Evolutionary conservation across 2,797 vertebrate species (phyloP).

Genomic region (Danio choprae): DNA sequence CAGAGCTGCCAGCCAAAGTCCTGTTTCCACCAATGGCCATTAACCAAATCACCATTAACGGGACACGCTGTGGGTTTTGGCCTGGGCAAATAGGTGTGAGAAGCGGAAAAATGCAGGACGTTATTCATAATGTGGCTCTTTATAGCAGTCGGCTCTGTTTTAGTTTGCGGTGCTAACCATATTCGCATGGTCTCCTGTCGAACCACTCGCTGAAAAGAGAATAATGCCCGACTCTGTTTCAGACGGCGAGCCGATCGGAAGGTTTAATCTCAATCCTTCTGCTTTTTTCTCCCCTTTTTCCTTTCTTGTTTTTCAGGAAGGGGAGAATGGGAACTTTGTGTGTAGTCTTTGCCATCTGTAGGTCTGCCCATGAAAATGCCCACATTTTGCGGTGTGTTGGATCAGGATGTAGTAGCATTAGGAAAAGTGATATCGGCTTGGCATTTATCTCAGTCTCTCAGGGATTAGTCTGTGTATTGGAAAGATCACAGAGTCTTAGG

Average conservation of each 20-base stretch:
- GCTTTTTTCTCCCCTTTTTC: too few species aligned
- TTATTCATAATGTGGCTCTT: constrained; percentile 49
- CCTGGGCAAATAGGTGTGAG: constrained; percentile 54
- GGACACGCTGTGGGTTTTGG: constrained; percentile 68
- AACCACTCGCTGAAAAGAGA: constrained; percentile 45
- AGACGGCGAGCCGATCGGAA: constrained; percentile 19
- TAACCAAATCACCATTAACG: constrained; percentile 68
- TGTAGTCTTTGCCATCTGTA: constrained; percentile 31
- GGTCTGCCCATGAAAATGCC: constrained; percentile 44
- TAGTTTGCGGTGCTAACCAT: constrained; percentile 55
- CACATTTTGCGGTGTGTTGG: constrained; percentile 19
- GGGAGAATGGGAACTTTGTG: constrained; percentile 28
- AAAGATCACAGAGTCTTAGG: constrained; percentile 42
- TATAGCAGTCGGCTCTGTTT: constrained; percentile 70
- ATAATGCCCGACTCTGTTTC: constrained; percentile 37
- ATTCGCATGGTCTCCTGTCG: constrained; percentile 21
- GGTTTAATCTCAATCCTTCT: constrained; percentile 29
- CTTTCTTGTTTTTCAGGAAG: constrained; percentile 44
- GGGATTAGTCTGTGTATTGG: constrained; percentile 37
- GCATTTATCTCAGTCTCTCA: constrained; percentile 43
- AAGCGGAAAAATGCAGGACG: constrained; percentile 33
- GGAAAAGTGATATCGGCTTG: constrained; percentile 39
- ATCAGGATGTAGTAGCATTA: constrained; percentile 30
- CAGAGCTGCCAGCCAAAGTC: constrained; percentile 28
- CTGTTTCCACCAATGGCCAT: constrained; percentile 35